Evolutionary conservation across 2,888 invertebrate genomes (phyloP).

Genomic region (Tenthredo scrophulariae): DNA sequence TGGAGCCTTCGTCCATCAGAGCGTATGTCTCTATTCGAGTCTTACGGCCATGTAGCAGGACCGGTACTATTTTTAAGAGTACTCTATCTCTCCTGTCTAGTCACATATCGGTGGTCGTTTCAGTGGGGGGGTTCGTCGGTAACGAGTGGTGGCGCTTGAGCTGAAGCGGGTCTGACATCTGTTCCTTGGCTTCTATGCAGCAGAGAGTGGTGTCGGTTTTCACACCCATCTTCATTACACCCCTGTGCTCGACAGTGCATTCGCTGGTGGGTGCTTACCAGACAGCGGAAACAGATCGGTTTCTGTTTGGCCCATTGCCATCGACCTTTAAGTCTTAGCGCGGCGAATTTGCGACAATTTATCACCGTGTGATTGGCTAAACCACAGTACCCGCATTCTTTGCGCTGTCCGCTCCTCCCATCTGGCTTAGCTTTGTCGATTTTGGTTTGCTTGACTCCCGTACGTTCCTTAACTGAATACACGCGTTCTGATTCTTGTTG

Average conservation of each 20-base stretch:
- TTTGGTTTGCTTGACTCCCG: too few relatives aligned
- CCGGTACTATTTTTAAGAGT: conserved; percentile 50
- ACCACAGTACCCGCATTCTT: background rate
- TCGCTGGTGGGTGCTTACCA: background rate
- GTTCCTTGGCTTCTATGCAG: background rate
- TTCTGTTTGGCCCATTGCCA: background rate
- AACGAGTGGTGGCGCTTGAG: too few relatives aligned
- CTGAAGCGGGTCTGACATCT: too few relatives aligned
- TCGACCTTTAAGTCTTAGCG: background rate
- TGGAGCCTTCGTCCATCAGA: conserved; percentile 56
- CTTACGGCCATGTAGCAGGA: conserved; percentile 25
- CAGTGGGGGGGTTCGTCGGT: background rate
- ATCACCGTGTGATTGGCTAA: background rate
- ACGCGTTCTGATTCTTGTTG: too few relatives aligned
- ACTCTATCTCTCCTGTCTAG: background rate
- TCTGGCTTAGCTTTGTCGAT: background rate
- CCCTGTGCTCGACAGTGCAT: background rate
- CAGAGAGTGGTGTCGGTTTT: background rate
- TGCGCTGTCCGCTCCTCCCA: background rate
- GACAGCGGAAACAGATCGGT: background rate
- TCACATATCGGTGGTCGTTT: background rate
- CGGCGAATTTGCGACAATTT: background rate
- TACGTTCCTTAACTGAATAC: too few relatives aligned
- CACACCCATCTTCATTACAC: background rate
- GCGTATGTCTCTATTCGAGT: conserved; percentile 40